Evolutionary conservation across 2,797 vertebrate genomes (phyloP).

Genomic region (Oryzias dopingdopingensis): DNA sequence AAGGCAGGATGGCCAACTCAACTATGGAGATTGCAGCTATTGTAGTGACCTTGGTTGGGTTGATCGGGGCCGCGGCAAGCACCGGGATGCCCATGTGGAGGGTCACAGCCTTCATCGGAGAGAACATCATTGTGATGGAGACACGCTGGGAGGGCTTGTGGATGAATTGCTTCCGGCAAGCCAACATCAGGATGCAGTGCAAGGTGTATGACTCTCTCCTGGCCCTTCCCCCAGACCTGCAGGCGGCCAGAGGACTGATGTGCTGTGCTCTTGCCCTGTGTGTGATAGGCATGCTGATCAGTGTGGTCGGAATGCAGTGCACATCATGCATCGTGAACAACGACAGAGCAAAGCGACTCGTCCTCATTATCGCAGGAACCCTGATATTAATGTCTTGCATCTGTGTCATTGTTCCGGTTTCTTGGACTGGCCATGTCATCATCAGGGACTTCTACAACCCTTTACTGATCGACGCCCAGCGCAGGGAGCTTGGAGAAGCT

Average conservation of each 20-base stretch:
- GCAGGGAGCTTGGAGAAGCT: conserved; percentile 89
- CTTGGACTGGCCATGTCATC: conserved; percentile 86
- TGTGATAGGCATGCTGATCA: conserved; percentile 77
- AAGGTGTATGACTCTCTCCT: conserved; percentile 88
- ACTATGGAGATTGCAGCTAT: conserved; percentile 82
- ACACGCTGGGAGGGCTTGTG: conserved; percentile 91
- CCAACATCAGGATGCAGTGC: conserved; percentile 86
- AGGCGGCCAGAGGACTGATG: conserved; percentile 88
- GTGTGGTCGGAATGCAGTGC: conserved; percentile 82
- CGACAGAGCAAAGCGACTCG: conserved; percentile 65
- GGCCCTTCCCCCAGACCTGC: conserved; percentile 82
- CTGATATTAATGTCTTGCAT: conserved; percentile 80
- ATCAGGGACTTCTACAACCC: conserved; percentile 89
- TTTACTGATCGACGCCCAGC: conserved; percentile 75
- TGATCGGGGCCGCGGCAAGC: conserved; percentile 82
- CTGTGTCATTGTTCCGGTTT: conserved; percentile 85
- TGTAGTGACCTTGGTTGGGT: conserved; percentile 78
- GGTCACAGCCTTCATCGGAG: conserved; percentile 87
- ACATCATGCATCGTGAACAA: conserved; percentile 72
- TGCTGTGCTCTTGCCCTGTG: conserved; percentile 78
- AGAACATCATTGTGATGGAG: conserved; percentile 92
- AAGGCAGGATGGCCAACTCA: conserved; percentile 70
- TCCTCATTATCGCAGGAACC: conserved; percentile 81
- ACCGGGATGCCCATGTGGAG: conserved; percentile 94
- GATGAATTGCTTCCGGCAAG: conserved; percentile 90